Evolutionary conservation across 2,113 vertebrate species (phyloP).

Genomic region (Corydoras maculifer): DNA sequence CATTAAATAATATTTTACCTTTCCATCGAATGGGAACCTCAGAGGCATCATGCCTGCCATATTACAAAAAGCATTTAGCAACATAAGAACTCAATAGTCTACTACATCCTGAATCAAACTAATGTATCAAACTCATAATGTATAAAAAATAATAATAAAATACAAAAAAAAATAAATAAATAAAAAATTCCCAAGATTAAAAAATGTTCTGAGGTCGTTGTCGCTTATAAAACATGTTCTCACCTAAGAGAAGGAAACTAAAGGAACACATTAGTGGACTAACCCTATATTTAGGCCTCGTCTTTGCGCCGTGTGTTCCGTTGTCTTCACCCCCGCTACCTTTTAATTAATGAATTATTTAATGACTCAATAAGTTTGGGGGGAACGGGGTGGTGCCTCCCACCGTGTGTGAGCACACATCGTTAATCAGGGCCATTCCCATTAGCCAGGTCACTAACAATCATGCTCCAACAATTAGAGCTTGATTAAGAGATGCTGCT

Average conservation of each 20-base stretch:
- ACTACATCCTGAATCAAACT: neutral
- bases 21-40: too few relatives aligned
- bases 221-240: too few relatives aligned
- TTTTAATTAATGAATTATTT: conserved; percentile 59
- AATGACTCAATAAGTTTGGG: conserved; percentile 54
- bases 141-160: too few relatives aligned
- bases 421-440: conserved; percentile 66
- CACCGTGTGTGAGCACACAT: conserved; percentile 62
- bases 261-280: neutral
- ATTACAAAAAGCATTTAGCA: neutral
- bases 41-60: too few relatives aligned
- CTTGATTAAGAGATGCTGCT: conserved; percentile 70
- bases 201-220: too few relatives aligned
- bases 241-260: too few relatives aligned
- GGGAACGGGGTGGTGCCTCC: conserved; percentile 52
- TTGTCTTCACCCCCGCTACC: conserved; percentile 16
- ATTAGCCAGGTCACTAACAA: conserved; percentile 65
- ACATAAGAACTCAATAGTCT: neutral
- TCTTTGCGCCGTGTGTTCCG: conserved; percentile 4
- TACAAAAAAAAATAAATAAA: too few relatives aligned
- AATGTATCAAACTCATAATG: too few relatives aligned
- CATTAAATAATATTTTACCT: too few relatives aligned
- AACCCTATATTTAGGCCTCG: neutral
- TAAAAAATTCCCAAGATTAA: too few relatives aligned
- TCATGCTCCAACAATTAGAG: conserved; percentile 67